phyloP scores from a whole-genome alignment of 2,113 vertebrate species.

The Myrmophylax atrothorax region DNA sequence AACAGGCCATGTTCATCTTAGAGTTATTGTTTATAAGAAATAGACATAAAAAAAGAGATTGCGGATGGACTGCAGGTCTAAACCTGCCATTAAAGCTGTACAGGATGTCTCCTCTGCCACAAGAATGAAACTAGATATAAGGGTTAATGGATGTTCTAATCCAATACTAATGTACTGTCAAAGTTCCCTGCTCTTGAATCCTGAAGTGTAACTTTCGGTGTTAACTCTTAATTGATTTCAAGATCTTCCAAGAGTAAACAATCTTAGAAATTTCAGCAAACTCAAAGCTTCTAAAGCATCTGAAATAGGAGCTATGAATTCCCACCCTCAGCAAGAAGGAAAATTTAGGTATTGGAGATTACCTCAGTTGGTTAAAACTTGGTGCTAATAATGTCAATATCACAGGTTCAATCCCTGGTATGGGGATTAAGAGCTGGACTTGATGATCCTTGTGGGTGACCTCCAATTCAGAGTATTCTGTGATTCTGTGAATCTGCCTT shows the following conservation, averaged over 20 bases:
- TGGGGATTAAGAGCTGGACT: not conserved
- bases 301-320: not conserved
- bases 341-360: not conserved
- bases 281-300: not conserved
- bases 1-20: not conserved
- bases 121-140: not conserved
- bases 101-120: not conserved
- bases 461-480: not conserved
- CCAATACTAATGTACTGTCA: not conserved
- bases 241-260: not conserved
- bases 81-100: not conserved
- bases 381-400: not conserved
- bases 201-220: not conserved
- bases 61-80: not conserved
- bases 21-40: not conserved
- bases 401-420: not conserved
- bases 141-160: not conserved
- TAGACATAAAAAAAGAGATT: not conserved
- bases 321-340: not conserved
- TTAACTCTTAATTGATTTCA: not conserved
- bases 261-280: not conserved
- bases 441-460: not conserved
- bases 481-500: not conserved
- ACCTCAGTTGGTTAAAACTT: not conserved
- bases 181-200: not conserved